Conservation (phyloP, 2,797 vertebrate species). For the Peromyscus eremicus region DNA sequence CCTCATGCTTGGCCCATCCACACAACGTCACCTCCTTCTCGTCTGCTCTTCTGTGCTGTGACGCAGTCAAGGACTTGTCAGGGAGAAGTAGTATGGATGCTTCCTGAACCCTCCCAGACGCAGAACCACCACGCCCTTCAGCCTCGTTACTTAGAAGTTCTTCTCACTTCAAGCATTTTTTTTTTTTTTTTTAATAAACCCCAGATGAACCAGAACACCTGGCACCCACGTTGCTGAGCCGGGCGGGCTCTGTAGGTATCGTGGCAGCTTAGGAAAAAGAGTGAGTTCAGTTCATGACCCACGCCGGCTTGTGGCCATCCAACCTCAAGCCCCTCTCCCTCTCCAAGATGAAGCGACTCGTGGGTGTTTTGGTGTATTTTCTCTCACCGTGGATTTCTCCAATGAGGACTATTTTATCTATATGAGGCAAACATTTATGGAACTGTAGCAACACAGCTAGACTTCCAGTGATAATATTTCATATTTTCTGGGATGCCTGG, state of each 20-base stretch:
- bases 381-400: not conserved
- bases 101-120: not conserved
- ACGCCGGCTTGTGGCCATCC: not conserved
- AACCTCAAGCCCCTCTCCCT: not conserved
- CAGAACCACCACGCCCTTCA: not conserved
- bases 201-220: no score
- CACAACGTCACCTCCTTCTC: no score
- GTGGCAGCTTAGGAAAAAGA: not conserved
- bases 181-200: not conserved
- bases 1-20: not conserved
- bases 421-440: not conserved
- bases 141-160: not conserved
- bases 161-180: not conserved
- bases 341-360: accelerated
- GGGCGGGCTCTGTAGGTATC: not conserved
- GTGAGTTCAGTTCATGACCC: not conserved
- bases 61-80: not conserved
- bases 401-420: not conserved
- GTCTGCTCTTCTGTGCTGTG: not conserved
- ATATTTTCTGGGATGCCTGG: no score
- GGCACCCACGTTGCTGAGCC: not conserved
- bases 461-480: not conserved
- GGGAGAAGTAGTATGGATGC: not conserved
- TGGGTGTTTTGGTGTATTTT: not conserved
- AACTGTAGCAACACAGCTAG: not conserved